Percentiles rank a stretch among this genome's conserved stretches.
Evolutionary conservation across 2,888 invertebrate species (phyloP).

Genomic region (Agrotis puta): DNA sequence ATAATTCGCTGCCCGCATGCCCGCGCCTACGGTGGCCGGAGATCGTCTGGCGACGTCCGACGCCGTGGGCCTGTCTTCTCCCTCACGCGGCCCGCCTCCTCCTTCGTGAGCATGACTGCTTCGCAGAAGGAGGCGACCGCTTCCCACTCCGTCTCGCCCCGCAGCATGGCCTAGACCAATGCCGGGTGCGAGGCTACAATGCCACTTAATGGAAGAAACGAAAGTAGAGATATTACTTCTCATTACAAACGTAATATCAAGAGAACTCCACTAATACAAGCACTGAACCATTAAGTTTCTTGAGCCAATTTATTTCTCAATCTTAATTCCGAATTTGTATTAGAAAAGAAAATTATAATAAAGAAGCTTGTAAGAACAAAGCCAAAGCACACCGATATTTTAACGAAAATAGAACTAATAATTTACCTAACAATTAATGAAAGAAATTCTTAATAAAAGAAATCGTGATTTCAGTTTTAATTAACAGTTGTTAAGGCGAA

Average conservation of each 20-base stretch:
- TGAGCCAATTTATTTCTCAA: background rate
- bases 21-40: no score
- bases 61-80: no score
- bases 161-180: no score
- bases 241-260: background rate
- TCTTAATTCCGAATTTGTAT: background rate
- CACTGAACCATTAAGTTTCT: background rate
- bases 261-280: background rate
- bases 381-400: background rate
- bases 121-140: no score
- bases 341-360: background rate
- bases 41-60: no score
- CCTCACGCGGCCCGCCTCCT: no score
- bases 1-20: no score
- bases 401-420: constrained; percentile 5
- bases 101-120: no score
- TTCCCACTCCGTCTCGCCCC: no score
- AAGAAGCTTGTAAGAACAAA: background rate
- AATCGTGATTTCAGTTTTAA: constrained; percentile 57
- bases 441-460: constrained; percentile 26
- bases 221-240: background rate
- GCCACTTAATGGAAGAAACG: background rate
- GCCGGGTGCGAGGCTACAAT: no score
- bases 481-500: constrained; percentile 53
- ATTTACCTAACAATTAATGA: background rate